Evolutionary conservation across 1,140 invertebrate genomes (phyloP).

Genomic region (Bradysia coprophila): DNA sequence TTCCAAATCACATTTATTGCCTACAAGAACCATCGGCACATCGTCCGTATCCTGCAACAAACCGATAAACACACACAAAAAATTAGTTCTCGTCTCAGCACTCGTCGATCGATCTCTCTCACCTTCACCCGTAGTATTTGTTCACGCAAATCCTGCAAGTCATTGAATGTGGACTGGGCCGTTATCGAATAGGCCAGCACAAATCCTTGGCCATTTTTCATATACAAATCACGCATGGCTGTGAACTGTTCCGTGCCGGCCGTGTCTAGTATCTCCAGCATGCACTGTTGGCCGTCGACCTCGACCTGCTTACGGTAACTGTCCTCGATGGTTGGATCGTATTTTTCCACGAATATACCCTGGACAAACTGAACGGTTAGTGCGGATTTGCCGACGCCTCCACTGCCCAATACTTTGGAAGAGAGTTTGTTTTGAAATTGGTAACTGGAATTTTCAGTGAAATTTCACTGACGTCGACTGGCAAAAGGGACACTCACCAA

Average conservation of each 20-base stretch:
- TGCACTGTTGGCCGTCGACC: no score
- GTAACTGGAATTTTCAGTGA: no score
- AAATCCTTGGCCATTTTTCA: slow-evolving; percentile 99
- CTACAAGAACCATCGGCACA: slow-evolving; percentile 87
- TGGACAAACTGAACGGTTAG: slow-evolving; percentile 96
- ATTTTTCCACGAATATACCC: no score
- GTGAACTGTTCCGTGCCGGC: slow-evolving; percentile 99
- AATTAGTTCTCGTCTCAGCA: no score
- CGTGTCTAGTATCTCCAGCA: slow-evolving; percentile 98
- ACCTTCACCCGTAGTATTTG: slow-evolving; percentile 98
- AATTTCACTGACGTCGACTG: no score
- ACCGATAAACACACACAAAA: not conserved
- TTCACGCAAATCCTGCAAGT: slow-evolving; percentile 94
- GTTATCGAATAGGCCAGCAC: slow-evolving; percentile 98
- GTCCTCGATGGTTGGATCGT: no score
- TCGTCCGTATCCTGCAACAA: slow-evolving; percentile 55
- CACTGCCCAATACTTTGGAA: no score
- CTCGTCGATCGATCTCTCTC: no score
- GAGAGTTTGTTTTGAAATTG: no score
- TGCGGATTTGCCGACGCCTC: slow-evolving; percentile 95
- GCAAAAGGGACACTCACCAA: no score
- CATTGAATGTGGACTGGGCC: slow-evolving; percentile 99
- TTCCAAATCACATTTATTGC: slow-evolving; percentile 92
- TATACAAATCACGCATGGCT: slow-evolving; percentile 99
- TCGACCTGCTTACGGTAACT: no score